Conservation (phyloP, 2,113 vertebrate species). For the Notarius lentiginosus region DNA sequence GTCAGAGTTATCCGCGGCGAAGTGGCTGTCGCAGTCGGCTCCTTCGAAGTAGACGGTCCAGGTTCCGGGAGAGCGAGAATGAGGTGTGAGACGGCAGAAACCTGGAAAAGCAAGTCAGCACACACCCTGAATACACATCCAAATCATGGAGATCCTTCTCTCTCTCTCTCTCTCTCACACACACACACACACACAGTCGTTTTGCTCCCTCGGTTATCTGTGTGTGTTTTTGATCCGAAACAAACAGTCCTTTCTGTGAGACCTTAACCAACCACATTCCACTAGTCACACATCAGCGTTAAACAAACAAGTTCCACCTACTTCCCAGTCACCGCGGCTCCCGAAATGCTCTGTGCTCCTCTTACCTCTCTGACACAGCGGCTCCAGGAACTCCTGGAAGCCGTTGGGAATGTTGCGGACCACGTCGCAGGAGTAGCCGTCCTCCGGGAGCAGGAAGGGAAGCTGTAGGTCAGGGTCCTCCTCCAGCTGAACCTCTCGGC, state of each 20-base stretch:
- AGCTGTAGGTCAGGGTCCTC: constrained; percentile 97
- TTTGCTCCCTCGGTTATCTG: constrained; percentile 5
- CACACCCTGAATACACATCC: neutral
- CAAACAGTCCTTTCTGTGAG: constrained; percentile 41
- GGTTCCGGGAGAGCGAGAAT: constrained; percentile 86
- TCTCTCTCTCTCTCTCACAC: constrained; percentile 8
- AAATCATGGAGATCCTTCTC: neutral
- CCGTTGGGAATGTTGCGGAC: constrained; percentile 94
- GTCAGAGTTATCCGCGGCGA: constrained; percentile 83
- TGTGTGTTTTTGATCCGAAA: neutral
- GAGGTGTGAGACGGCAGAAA: constrained; percentile 86
- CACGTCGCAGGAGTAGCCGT: constrained; percentile 96
- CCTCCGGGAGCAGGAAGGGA: constrained; percentile 96
- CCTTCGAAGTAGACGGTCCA: constrained; percentile 98
- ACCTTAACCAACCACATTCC: constrained; percentile 49
- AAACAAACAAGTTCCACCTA: constrained; percentile 29
- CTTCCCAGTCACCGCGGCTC: neutral
- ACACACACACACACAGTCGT: neutral
- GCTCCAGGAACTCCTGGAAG: constrained; percentile 95
- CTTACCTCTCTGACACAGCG: constrained; percentile 92
- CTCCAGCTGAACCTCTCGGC: constrained; percentile 90
- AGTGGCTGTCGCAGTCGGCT: constrained; percentile 88
- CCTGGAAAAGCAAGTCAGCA: constrained; percentile 66
- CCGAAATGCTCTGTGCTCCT: neutral
- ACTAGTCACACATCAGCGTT: constrained; percentile 32